phyloP scores from a whole-genome alignment of 2,888 invertebrate species.

The Ophion ellenae region DNA sequence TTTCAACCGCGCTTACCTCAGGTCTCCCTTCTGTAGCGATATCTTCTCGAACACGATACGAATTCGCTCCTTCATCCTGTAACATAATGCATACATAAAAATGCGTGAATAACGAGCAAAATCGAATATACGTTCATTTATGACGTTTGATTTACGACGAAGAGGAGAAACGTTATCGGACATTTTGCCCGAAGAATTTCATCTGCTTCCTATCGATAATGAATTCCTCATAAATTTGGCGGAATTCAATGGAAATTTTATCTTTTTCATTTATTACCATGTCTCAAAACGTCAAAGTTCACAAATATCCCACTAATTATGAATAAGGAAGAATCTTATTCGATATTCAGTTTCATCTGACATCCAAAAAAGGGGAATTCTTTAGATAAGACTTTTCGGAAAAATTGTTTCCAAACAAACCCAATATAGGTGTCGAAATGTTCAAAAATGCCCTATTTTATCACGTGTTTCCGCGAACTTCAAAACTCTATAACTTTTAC shows the following conservation, averaged over 20 bases:
- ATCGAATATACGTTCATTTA: neutral
- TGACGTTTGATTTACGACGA: neutral
- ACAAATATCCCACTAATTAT: neutral
- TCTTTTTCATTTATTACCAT: neutral
- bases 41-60: constrained; percentile 93
- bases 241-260: neutral
- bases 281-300: neutral
- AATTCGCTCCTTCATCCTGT: constrained; percentile 90
- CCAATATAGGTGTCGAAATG: too few species aligned
- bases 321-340: neutral
- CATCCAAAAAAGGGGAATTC: too few species aligned
- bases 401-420: too few species aligned
- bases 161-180: neutral
- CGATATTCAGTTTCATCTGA: neutral
- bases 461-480: too few species aligned
- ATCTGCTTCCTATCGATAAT: neutral
- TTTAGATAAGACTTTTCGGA: too few species aligned
- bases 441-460: too few species aligned
- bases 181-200: neutral
- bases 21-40: constrained; percentile 90
- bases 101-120: neutral
- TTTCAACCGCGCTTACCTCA: constrained; percentile 86
- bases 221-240: neutral
- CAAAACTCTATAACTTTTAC: too few species aligned
- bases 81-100: constrained; percentile 78